A percentile compares a stretch with the other conserved stretches of the same genome.
Conservation (phyloP, 2,113 vertebrate genomes). For the Salvelinus sp. region DNA sequence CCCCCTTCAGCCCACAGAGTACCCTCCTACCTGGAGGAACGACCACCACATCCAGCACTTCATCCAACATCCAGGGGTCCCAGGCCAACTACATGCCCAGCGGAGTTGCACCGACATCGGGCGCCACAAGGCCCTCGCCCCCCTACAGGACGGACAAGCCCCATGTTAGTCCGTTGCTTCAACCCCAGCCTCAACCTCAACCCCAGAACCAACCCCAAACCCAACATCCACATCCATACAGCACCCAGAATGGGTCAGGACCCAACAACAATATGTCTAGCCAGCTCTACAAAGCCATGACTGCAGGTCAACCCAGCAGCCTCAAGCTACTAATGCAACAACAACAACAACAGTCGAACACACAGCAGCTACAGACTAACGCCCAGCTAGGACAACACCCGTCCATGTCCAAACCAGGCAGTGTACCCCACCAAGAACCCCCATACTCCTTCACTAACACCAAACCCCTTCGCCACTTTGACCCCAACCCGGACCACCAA, state of each 20-base stretch:
- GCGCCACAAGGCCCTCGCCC: conserved; percentile 76
- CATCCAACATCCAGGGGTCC: conserved; percentile 75
- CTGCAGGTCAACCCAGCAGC: conserved; percentile 73
- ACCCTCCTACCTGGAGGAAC: conserved; percentile 70
- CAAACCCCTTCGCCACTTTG: conserved; percentile 85
- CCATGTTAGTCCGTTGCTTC: conserved; percentile 72
- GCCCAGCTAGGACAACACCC: neutral
- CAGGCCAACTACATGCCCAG: conserved; percentile 74
- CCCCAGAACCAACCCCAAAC: conserved; percentile 72
- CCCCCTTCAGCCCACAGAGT: conserved; percentile 79
- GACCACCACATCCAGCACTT: conserved; percentile 64
- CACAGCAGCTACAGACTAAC: conserved; percentile 43
- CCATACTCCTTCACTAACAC: conserved; percentile 83
- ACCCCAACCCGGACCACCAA: conserved; percentile 64
- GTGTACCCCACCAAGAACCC: conserved; percentile 45
- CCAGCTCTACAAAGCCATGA: conserved; percentile 79
- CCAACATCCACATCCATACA: conserved; percentile 66
- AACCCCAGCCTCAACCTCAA: conserved; percentile 45
- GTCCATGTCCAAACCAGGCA: conserved; percentile 59
- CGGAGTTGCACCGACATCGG: conserved; percentile 66
- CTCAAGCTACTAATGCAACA: conserved; percentile 81
- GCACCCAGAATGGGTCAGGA: conserved; percentile 62
- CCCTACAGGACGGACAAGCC: conserved; percentile 81
- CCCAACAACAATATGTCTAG: conserved; percentile 60
- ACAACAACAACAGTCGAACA: conserved; percentile 1